Conservation (phyloP, 92 coral and sea anemone species). For the Scolanthus callimorphus region DNA sequence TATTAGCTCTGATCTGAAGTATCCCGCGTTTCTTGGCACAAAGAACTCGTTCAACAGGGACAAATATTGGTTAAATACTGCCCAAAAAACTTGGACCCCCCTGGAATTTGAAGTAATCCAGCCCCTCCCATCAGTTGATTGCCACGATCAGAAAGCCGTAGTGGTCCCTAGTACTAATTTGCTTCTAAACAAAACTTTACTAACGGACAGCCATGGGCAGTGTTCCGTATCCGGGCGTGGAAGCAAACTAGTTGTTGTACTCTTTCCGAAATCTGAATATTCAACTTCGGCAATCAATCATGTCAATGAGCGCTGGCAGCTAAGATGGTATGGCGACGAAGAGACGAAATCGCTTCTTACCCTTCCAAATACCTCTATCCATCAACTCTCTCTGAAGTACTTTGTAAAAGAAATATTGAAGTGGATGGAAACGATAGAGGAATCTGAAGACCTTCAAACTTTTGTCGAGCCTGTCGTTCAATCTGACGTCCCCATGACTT, state of each 20-base stretch:
- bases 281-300: constrained; percentile 37
- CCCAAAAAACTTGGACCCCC: neutral
- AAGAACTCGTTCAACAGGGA: constrained; percentile 29
- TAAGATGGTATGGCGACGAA: constrained; percentile 34
- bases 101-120: constrained; percentile 14
- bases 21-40: constrained; percentile 38
- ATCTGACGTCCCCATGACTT: neutral
- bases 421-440: constrained; percentile 11
- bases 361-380: constrained; percentile 22
- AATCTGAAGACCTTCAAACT: neutral
- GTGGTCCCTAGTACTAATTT: constrained; percentile 40
- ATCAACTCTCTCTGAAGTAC: constrained; percentile 21
- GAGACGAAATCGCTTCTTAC: constrained; percentile 31
- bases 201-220: constrained; percentile 15
- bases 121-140: constrained; percentile 39
- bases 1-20: constrained; percentile 39
- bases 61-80: constrained; percentile 21
- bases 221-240: constrained; percentile 38
- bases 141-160: constrained; percentile 36
- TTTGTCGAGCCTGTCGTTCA: neutral
- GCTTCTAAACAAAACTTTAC: constrained; percentile 16
- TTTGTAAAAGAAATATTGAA: constrained; percentile 13
- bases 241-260: constrained; percentile 36
- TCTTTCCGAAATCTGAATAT: constrained; percentile 41
- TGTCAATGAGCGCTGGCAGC: constrained; percentile 46